A percentile compares a stretch with the other conserved stretches of the same genome.
phyloP scores from a whole-genome alignment of 1,140 invertebrate species.

The Drosophila prosaltans region DNA sequence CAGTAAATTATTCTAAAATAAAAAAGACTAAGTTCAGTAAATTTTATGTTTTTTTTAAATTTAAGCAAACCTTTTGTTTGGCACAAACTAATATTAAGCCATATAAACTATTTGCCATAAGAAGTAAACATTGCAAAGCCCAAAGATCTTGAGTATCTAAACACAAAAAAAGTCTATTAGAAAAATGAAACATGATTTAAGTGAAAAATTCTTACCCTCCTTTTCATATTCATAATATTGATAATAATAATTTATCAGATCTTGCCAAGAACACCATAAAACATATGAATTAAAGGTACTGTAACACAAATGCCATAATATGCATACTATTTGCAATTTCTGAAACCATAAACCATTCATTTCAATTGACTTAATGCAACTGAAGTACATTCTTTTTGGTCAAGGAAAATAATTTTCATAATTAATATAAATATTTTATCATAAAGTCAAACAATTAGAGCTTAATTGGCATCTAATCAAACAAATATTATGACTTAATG shows the following conservation, averaged over 20 bases:
- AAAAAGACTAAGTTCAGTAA: no score
- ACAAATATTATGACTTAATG: no score
- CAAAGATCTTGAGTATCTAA: slow-evolving; percentile 2
- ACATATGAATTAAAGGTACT: background rate
- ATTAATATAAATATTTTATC: no score
- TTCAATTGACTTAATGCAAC: background rate
- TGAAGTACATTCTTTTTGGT: no score
- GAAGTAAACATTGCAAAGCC: slow-evolving; percentile 1
- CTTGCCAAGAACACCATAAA: background rate
- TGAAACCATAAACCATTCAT: background rate
- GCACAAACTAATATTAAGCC: slow-evolving; percentile 23
- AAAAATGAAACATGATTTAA: background rate
- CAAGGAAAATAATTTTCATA: no score
- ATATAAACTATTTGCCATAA: slow-evolving; percentile 25
- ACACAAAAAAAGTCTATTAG: no score
- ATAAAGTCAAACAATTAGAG: no score
- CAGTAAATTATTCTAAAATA: background rate
- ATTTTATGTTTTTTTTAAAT: no score
- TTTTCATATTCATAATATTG: background rate
- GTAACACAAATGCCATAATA: background rate
- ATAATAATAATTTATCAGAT: background rate
- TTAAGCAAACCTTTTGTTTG: slow-evolving; percentile 26
- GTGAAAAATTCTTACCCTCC: background rate
- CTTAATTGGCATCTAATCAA: no score
- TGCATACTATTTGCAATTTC: background rate